Evolutionary conservation across 2,113 vertebrate species (phyloP).

Genomic region (Ceyx melanurus): DNA sequence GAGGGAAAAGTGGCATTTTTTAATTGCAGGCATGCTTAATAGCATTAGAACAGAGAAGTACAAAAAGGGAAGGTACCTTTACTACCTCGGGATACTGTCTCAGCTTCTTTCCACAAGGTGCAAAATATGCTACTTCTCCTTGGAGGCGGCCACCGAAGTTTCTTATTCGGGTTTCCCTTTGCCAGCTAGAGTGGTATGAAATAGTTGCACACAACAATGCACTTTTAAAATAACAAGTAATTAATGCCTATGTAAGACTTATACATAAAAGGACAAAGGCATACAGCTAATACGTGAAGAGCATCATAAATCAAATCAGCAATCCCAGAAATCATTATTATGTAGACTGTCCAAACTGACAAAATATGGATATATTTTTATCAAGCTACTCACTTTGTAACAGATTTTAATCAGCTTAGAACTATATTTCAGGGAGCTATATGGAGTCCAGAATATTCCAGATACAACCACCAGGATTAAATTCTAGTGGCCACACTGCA

Average conservation of each 20-base stretch:
- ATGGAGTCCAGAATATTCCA: background rate
- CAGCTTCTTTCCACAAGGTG: conserved; percentile 95
- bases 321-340: background rate
- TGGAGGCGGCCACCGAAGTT: conserved; percentile 87
- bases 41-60: background rate
- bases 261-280: background rate
- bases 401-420: background rate
- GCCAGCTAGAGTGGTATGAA: conserved; percentile 83
- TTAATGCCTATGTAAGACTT: background rate
- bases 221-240: background rate
- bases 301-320: background rate
- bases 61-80: conserved; percentile 81
- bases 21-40: conserved; percentile 26
- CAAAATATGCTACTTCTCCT: conserved; percentile 92
- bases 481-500: background rate
- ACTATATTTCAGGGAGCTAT: background rate
- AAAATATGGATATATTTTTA: background rate
- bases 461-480: background rate
- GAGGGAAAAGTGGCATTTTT: conserved; percentile 15
- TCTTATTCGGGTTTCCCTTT: conserved; percentile 91
- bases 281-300: background rate
- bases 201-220: conserved; percentile 37
- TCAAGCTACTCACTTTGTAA: background rate
- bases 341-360: background rate
- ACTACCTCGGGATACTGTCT: conserved; percentile 93